These are phyloP conservation scores for Herminia tarsipennalis DNA, from an alignment of 2,888 invertebrate genomes.

Conservation along the genomic window DNA sequence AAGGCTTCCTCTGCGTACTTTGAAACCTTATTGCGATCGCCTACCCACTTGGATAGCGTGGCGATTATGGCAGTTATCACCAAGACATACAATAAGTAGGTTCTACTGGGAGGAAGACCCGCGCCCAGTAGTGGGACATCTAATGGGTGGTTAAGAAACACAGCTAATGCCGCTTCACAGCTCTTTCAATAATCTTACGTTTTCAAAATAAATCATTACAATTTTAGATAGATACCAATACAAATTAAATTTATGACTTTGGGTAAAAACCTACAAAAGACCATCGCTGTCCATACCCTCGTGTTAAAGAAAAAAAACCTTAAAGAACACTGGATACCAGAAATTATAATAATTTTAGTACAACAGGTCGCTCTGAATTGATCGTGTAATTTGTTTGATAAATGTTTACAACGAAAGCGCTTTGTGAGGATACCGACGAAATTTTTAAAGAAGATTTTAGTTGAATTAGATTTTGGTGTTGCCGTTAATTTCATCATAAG, in stretches of 20 bases:
- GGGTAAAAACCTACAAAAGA: conserved; percentile 30
- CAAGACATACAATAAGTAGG: no score
- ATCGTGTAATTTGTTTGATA: conserved; percentile 38
- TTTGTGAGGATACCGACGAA: not conserved
- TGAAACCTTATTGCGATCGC: no score
- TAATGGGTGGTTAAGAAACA: no score
- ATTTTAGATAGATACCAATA: no score
- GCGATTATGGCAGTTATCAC: no score
- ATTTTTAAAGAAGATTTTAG: not conserved
- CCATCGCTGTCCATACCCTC: conserved; percentile 20
- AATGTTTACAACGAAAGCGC: conserved; percentile 16
- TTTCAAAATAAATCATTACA: conserved; percentile 34
- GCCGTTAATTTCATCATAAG: not conserved
- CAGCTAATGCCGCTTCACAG: no score
- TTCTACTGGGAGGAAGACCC: no score
- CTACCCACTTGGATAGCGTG: no score
- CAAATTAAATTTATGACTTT: conserved; percentile 24
- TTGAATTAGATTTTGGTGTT: not conserved
- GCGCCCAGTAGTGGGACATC: no score
- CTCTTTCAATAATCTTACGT: not conserved
- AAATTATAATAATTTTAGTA: conserved; percentile 41
- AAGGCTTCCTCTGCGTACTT: no score
- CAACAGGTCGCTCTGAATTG: conserved; percentile 37
- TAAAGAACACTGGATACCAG: conserved; percentile 27
- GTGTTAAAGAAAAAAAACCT: conserved; percentile 37